Base-by-base conservation (phyloP, 2,113 vertebrate genomes). In the Saguinus imperator region DNA sequence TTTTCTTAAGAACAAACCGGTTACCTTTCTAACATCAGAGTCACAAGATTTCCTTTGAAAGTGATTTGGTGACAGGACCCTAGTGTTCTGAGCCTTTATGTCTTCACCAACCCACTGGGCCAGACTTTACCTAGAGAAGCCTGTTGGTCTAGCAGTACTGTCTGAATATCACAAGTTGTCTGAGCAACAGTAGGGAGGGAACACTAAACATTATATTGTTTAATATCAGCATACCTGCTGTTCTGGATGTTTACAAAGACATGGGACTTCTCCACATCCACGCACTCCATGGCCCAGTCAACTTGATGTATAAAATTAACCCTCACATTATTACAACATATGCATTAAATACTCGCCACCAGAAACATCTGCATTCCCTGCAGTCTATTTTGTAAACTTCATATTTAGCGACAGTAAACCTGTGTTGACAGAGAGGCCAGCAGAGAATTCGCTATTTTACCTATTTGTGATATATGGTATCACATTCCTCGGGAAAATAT, bases 361-460 rank as follows among this genome's bases (percentile, higher is more conserved):
- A 37, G 14, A 61, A 95, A 94, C n/a, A 75, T 94, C 72, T 97
- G 76, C 13, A n/a, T 83, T 97, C 52, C 45, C n/a, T 96, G 92
- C 83, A 88, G 94, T 95, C 96, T 97, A 81, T 80, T 77, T 76
- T 96, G 29, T 89, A 87, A 97, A 93, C 88, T 97, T 94, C 85
- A 55, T 92, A 96, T 87, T 96, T 89, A 94, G 80, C 76, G 80
- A 11, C 82, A 96, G 86, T 96, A 90, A 97, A 91, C 92, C 73
- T 93, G 58, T 37, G 55, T 96, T 97, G 90, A 97, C 96, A 95
- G 82, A 98, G 92, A 97, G 85, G 77, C 94, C 96, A 95, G 92
- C 25, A 94, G 90, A 98, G 88, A 43, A 95, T 97, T 81, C 96
- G 83, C 55, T 96, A 85, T 96, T 96, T 96, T 84, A 93, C 84